These are phyloP conservation scores for Drosophila sp. DNA, from an alignment of 1,140 invertebrate species.

Conservation along the genomic window DNA sequence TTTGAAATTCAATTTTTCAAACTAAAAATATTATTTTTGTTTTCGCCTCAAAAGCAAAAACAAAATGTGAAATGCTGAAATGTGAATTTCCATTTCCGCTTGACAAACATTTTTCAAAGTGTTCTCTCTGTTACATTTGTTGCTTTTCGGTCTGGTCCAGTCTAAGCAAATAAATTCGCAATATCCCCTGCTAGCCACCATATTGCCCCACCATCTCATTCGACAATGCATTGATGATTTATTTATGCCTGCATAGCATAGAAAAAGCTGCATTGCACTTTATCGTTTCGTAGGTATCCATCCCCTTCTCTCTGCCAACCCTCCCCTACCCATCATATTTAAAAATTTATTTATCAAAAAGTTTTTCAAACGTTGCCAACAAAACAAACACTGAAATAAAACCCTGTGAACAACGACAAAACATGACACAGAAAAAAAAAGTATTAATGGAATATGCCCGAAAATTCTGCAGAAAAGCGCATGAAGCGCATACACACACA, in stretches of 20 bases:
- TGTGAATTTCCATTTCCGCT: conserved; percentile 59
- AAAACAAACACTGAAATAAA: conserved; percentile 55
- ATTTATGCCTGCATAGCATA: conserved; percentile 58
- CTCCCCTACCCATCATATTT: not conserved
- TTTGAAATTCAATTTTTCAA: conserved; percentile 20
- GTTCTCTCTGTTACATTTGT: conserved; percentile 19
- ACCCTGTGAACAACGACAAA: not conserved
- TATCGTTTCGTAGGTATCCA: conserved; percentile 45
- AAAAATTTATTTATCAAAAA: conserved; percentile 73
- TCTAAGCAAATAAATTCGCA: conserved; percentile 6
- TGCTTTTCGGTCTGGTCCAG: conserved; percentile 4
- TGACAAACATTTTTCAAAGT: conserved; percentile 4
- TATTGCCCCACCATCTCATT: not conserved
- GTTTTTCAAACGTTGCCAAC: conserved; percentile 47
- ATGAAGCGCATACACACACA: conserved; percentile 54
- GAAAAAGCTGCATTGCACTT: conserved; percentile 66
- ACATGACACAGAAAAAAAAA: conserved; percentile 14
- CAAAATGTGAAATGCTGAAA: conserved; percentile 38
- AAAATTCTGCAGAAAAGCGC: conserved; percentile 78
- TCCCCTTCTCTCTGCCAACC: not conserved
- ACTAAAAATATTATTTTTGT: conserved; percentile 7
- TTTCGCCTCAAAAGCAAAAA: not conserved
- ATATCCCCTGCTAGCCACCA: conserved; percentile 13
- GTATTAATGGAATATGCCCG: conserved; percentile 79
- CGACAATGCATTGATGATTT: conserved; percentile 69